phyloP scores from a whole-genome alignment of 2,797 vertebrate genomes.

The Onychomys torridus region DNA sequence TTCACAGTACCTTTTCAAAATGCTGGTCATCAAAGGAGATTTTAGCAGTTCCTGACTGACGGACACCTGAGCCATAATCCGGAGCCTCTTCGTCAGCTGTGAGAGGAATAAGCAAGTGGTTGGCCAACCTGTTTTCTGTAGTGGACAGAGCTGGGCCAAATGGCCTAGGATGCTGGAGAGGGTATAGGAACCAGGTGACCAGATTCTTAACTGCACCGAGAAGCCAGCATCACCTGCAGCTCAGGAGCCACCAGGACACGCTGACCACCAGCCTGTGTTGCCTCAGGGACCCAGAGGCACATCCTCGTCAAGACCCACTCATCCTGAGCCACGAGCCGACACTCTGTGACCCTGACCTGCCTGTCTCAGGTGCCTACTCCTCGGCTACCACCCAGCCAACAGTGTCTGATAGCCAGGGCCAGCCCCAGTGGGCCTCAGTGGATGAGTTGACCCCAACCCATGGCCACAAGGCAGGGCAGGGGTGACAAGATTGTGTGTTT shows the following conservation, averaged over 20 bases:
- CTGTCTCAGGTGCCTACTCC: not conserved
- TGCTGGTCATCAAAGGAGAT: slow-evolving; percentile 98
- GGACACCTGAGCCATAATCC: slow-evolving; percentile 96
- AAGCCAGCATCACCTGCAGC: accelerated
- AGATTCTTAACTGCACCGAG: not conserved
- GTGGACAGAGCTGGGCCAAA: too few relatives aligned
- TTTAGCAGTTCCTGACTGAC: slow-evolving; percentile 96
- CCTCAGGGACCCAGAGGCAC: not conserved
- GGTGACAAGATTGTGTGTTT: accelerated
- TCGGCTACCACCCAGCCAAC: not conserved
- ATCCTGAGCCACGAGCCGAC: accelerated
- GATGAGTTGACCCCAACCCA: not conserved
- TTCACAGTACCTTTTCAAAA: slow-evolving; percentile 93
- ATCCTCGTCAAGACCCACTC: accelerated
- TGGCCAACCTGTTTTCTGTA: not conserved
- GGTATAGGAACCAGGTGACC: not conserved
- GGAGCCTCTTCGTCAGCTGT: slow-evolving; percentile 98
- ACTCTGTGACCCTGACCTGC: accelerated
- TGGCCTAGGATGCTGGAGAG: accelerated
- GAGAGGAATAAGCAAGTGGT: slow-evolving; percentile 84
- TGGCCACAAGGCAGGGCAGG: accelerated
- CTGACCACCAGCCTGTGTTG: accelerated
- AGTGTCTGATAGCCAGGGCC: too few relatives aligned
- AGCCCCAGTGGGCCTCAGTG: accelerated
- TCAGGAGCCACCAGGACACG: not conserved